Conservation (phyloP, 2,888 invertebrate species). For the Entomobrya proxima region DNA sequence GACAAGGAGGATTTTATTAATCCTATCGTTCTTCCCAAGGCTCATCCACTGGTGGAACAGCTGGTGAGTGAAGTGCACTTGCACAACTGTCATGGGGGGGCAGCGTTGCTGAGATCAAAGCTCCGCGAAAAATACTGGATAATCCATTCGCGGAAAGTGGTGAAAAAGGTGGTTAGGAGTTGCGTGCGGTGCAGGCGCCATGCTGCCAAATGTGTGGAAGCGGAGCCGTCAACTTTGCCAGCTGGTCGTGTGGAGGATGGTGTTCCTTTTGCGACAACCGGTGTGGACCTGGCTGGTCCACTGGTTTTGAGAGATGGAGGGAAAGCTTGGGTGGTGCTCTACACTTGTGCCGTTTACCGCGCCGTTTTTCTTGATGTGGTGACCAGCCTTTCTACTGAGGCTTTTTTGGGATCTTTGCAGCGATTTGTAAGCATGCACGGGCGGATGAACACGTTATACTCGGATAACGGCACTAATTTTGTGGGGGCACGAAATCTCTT, state of each 20-base stretch:
- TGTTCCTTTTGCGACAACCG: background rate
- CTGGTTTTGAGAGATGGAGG: conserved; percentile 74
- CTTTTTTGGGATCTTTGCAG: too few species aligned
- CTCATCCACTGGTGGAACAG: background rate
- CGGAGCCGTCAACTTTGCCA: background rate
- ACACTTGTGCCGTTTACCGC: conserved; percentile 77
- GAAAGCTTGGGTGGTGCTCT: conserved; percentile 76
- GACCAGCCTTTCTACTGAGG: conserved; percentile 75
- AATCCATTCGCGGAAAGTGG: background rate
- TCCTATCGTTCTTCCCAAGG: background rate
- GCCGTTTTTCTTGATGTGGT: conserved; percentile 77
- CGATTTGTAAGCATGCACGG: too few species aligned
- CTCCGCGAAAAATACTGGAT: background rate
- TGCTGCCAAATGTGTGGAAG: background rate
- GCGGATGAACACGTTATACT: conserved; percentile 76
- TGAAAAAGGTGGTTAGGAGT: background rate
- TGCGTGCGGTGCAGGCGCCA: background rate
- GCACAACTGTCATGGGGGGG: background rate
- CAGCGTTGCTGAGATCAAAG: background rate
- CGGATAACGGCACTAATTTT: conserved; percentile 78
- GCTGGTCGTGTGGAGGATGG: background rate
- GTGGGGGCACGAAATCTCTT: conserved; percentile 78
- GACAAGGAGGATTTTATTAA: background rate
- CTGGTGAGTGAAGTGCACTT: background rate
- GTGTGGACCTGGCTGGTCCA: conserved; percentile 77